Percentiles rank a stretch among this genome's conserved stretches.
These are phyloP conservation scores for Pseudachorutes palmiensis DNA, from an alignment of 1,140 invertebrate species.

Conservation along the genomic window DNA sequence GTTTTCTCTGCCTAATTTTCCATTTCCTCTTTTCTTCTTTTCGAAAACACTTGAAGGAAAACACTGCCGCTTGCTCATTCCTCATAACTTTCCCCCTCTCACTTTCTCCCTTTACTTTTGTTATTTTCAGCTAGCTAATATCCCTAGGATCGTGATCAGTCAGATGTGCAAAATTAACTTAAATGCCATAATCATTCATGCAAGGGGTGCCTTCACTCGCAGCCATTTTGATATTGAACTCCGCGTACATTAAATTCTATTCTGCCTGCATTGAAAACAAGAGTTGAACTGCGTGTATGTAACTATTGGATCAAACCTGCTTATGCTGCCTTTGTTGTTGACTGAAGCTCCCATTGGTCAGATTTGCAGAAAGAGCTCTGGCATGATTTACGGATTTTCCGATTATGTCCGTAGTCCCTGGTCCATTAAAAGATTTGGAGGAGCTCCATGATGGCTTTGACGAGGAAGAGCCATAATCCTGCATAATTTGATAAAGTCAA, in stretches of 20 bases:
- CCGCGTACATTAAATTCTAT: no score
- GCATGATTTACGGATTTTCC: not conserved
- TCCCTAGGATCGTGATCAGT: no score
- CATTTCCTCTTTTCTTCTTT: not conserved
- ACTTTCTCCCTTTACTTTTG: no score
- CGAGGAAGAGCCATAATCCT: not conserved
- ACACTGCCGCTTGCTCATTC: not conserved
- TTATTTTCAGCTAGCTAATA: no score
- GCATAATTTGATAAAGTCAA: not conserved
- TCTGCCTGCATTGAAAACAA: no score
- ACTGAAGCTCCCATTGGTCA: not conserved
- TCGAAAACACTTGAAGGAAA: not conserved
- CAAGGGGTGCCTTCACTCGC: no score
- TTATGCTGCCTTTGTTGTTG: not conserved
- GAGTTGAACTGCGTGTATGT: no score
- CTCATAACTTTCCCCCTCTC: no score
- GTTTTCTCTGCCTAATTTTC: not conserved
- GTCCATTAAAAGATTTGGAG: not conserved
- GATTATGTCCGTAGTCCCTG: not conserved
- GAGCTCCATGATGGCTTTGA: not conserved
- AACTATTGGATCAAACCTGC: not conserved
- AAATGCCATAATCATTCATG: no score
- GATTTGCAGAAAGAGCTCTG: not conserved
- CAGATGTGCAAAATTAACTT: no score
- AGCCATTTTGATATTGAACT: no score